A percentile compares a stretch with the other conserved stretches of the same genome.
Conservation (phyloP, 2,797 vertebrate species). For the Salarias fasciatus region DNA sequence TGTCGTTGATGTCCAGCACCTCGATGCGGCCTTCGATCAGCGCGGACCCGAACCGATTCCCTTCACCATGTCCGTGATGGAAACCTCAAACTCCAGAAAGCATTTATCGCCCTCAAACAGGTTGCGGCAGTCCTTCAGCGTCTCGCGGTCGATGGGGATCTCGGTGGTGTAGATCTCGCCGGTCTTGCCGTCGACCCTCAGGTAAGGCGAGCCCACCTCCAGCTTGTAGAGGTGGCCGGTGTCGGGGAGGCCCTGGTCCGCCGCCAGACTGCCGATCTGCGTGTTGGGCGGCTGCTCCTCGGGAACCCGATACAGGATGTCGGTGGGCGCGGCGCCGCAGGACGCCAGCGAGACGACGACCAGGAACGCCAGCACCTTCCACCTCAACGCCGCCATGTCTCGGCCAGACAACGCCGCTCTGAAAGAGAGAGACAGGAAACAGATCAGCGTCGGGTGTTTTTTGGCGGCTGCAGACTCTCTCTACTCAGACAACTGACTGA, state of each 20-base stretch:
- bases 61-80: constrained; percentile 92
- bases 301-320: constrained; percentile 86
- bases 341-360: constrained; percentile 49
- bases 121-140: constrained; percentile 91
- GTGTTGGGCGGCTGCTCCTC: constrained; percentile 97
- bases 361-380: constrained; percentile 55
- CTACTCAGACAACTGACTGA: too few species aligned
- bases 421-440: constrained; percentile 39
- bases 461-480: too few species aligned
- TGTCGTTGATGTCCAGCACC: constrained; percentile 96
- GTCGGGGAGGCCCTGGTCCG: constrained; percentile 92
- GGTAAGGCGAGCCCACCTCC: constrained; percentile 91
- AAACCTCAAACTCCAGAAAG: constrained; percentile 96
- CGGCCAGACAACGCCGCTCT: constrained; percentile 57
- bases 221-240: constrained; percentile 96
- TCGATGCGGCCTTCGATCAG: constrained; percentile 96
- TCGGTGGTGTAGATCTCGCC: constrained; percentile 98
- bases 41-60: constrained; percentile 86
- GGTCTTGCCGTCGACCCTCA: constrained; percentile 94
- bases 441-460: constrained; percentile 27
- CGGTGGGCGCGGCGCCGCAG: constrained; percentile 50
- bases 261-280: constrained; percentile 92
- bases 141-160: constrained; percentile 93
- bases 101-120: constrained; percentile 88
- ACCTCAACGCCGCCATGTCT: constrained; percentile 70